A percentile compares a stretch with the other conserved stretches of the same genome.
Evolutionary conservation across 2,888 invertebrate species (phyloP).

Genomic region (Catocala sponsa): DNA sequence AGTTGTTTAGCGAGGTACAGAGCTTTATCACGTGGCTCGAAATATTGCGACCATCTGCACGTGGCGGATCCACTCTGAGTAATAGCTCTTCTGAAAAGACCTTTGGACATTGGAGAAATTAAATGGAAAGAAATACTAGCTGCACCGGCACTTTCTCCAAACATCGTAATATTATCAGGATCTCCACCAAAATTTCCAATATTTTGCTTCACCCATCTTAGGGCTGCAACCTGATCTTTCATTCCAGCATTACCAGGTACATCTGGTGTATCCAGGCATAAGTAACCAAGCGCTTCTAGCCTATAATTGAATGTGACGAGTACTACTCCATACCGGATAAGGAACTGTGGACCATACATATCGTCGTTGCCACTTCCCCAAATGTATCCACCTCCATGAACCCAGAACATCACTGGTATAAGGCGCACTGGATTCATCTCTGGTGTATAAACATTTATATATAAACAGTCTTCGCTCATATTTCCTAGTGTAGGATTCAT

Average conservation of each 20-base stretch:
- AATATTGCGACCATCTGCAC: slow-evolving; percentile 81
- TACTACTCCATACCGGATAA: slow-evolving; percentile 70
- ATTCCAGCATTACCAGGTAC: slow-evolving; percentile 81
- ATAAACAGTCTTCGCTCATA: slow-evolving; percentile 76
- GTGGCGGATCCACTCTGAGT: slow-evolving; percentile 91
- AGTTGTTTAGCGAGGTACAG: slow-evolving; percentile 60
- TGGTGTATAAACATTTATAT: slow-evolving; percentile 77
- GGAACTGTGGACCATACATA: slow-evolving; percentile 74
- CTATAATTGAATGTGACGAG: slow-evolving; percentile 80
- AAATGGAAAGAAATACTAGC: slow-evolving; percentile 69
- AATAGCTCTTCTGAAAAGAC: slow-evolving; percentile 84
- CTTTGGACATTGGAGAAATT: slow-evolving; percentile 78
- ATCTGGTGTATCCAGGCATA: slow-evolving; percentile 73
- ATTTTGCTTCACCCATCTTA: slow-evolving; percentile 76
- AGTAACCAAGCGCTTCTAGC: slow-evolving; percentile 73
- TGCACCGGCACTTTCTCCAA: slow-evolving; percentile 80
- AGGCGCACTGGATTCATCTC: slow-evolving; percentile 52
- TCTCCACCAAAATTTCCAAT: slow-evolving; percentile 77
- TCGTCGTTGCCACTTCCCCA: slow-evolving; percentile 70
- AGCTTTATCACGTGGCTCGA: slow-evolving; percentile 82
- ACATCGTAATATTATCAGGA: slow-evolving; percentile 75
- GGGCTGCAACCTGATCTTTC: slow-evolving; percentile 80
- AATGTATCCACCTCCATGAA: slow-evolving; percentile 72
- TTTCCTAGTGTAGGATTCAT: slow-evolving; percentile 19
- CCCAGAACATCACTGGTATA: slow-evolving; percentile 75